Evolutionary conservation across 2,113 vertebrate species (phyloP).

Genomic region (Macrotis lagotis): DNA sequence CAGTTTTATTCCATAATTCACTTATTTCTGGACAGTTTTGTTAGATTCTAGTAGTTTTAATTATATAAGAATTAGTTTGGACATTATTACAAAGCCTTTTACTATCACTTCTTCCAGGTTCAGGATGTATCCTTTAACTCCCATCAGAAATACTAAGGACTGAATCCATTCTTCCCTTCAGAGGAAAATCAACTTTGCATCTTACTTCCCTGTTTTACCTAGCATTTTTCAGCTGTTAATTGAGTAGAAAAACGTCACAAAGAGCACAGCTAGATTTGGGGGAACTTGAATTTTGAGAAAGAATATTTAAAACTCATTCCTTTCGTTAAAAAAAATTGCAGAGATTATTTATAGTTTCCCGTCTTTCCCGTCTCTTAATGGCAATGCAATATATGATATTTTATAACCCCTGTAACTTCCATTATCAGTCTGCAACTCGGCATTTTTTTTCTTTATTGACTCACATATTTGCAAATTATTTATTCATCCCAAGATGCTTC

Average conservation of each 20-base stretch:
- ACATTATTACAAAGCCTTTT: constrained; percentile 34
- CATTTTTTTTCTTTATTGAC: constrained; percentile 73
- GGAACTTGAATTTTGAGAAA: constrained; percentile 57
- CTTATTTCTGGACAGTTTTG: constrained; percentile 44
- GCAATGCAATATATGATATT: constrained; percentile 62
- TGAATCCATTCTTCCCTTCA: not conserved
- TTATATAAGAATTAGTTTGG: not conserved
- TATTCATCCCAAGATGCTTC: constrained; percentile 64
- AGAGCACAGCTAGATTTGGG: constrained; percentile 59
- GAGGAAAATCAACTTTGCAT: constrained; percentile 11
- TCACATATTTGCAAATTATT: constrained; percentile 73
- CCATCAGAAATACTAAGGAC: constrained; percentile 44
- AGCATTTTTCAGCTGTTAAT: constrained; percentile 27
- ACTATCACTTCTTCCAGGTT: constrained; percentile 42
- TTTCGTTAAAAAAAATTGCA: constrained; percentile 56
- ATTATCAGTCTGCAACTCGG: constrained; percentile 67
- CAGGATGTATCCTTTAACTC: constrained; percentile 49
- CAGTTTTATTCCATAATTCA: not conserved
- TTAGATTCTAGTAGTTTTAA: constrained; percentile 10
- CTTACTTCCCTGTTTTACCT: constrained; percentile 55
- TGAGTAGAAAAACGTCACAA: constrained; percentile 46
- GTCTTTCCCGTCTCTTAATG: constrained; percentile 65
- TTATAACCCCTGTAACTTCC: constrained; percentile 70
- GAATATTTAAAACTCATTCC: constrained; percentile 68
- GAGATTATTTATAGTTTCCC: constrained; percentile 75